Conservation (phyloP, 2,113 vertebrate species). For the Menidia beryllina region DNA sequence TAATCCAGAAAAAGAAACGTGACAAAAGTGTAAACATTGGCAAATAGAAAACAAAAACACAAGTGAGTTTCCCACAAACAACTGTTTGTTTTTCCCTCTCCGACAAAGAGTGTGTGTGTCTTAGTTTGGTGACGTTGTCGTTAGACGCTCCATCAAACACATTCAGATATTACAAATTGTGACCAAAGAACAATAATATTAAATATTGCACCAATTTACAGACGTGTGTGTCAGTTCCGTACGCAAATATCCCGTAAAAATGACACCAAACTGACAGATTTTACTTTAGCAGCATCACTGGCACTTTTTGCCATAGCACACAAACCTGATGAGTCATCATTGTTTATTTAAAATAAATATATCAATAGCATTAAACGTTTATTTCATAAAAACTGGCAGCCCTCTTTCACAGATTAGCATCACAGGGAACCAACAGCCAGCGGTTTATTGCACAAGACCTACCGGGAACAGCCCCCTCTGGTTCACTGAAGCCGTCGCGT, state of each 20-base stretch:
- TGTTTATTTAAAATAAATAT: conserved; percentile 46
- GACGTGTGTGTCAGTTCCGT: conserved; percentile 31
- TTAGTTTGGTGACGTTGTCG: conserved; percentile 20
- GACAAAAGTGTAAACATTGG: conserved; percentile 54
- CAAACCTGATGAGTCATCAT: conserved; percentile 49
- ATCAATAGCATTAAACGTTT: conserved; percentile 14
- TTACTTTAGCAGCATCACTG: conserved; percentile 69
- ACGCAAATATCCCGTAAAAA: conserved; percentile 51
- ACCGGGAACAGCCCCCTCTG: conserved; percentile 47
- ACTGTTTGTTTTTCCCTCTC: conserved; percentile 24
- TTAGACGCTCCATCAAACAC: conserved; percentile 56
- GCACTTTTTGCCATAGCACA: conserved; percentile 37
- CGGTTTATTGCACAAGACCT: conserved; percentile 66
- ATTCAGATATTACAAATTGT: conserved; percentile 59
- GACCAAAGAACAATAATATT: conserved; percentile 53
- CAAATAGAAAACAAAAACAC: conserved; percentile 25
- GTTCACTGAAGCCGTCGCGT: conserved; percentile 21
- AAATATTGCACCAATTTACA: conserved; percentile 43
- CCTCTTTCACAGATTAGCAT: conserved; percentile 44
- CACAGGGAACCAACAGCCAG: conserved; percentile 23
- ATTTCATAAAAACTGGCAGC: conserved; percentile 47
- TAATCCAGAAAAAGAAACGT: conserved; percentile 14
- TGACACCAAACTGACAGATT: conserved; percentile 45
- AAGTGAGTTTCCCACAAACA: conserved; percentile 48
- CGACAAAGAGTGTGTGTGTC: conserved; percentile 46